Evolutionary conservation across 1,140 invertebrate species (phyloP).

Genomic region (Psilanteris sp.): DNA sequence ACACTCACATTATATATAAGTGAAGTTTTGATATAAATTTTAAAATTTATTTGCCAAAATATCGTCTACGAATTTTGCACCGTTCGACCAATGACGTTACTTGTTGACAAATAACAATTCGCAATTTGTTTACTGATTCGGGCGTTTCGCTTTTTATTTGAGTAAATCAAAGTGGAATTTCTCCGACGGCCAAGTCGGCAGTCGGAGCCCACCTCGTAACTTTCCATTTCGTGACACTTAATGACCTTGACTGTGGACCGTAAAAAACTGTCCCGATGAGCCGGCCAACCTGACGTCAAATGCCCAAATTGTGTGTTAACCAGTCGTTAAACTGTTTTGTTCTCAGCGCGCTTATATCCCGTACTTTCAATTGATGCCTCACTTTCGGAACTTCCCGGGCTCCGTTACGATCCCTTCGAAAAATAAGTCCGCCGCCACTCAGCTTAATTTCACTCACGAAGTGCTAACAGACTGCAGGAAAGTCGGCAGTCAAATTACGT

Average conservation of each 20-base stretch:
- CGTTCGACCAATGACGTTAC: too few species aligned
- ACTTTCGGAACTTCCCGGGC: slow-evolving; percentile 5
- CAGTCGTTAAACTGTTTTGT: slow-evolving; percentile 45
- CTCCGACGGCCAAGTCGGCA: too few species aligned
- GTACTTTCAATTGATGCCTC: slow-evolving; percentile 20
- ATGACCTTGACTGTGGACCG: slow-evolving; percentile 52
- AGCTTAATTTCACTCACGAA: not conserved
- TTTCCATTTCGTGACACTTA: slow-evolving; percentile 55
- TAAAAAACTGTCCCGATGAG: slow-evolving; percentile 48
- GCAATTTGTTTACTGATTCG: too few species aligned
- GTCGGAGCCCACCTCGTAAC: slow-evolving; percentile 48
- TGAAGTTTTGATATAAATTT: too few species aligned
- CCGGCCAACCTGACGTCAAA: slow-evolving; percentile 31
- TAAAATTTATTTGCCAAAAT: too few species aligned
- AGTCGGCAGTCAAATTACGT: not conserved
- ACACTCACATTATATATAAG: too few species aligned
- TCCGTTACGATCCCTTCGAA: not conserved
- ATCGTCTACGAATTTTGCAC: too few species aligned
- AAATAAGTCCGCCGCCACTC: not conserved
- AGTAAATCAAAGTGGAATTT: slow-evolving; percentile 35
- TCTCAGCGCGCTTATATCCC: slow-evolving; percentile 1
- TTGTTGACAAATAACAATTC: too few species aligned
- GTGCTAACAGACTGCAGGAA: too few species aligned
- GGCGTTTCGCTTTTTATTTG: too few species aligned
- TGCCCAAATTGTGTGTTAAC: slow-evolving; percentile 44